Conservation (phyloP, 2,797 vertebrate species). For the Cossypha niveicapilla region DNA sequence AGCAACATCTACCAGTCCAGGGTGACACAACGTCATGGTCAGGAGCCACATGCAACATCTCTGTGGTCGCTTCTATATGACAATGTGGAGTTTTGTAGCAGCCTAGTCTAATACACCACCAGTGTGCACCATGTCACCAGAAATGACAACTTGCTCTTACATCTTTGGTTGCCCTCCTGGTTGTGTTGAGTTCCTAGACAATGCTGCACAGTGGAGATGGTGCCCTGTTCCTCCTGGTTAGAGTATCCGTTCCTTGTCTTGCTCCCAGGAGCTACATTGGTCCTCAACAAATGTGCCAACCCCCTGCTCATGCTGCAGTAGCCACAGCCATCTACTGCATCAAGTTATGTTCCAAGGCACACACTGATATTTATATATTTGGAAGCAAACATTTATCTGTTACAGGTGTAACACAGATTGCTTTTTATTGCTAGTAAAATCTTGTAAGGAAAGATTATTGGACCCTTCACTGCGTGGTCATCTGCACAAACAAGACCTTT, state of each 20-base stretch:
- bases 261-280: neutral
- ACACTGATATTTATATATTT: neutral
- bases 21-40: neutral
- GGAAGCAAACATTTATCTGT: neutral
- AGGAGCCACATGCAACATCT: fast-evolving
- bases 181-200: neutral
- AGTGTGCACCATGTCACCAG: neutral
- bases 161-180: neutral
- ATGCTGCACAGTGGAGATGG: neutral
- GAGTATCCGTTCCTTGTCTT: neutral
- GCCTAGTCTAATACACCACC: neutral
- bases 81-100: neutral
- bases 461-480: neutral
- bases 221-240: neutral
- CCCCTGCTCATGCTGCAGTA: neutral
- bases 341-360: neutral
- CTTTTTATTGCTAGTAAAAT: neutral
- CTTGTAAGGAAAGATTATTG: neutral
- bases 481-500: neutral
- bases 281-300: neutral
- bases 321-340: neutral
- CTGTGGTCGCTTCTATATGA: neutral
- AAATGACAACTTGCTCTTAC: neutral
- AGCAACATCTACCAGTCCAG: neutral
- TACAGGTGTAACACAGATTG: neutral